These are phyloP conservation scores for Portevinia maculata DNA, from an alignment of 2,888 invertebrate species.

Conservation along the genomic window DNA sequence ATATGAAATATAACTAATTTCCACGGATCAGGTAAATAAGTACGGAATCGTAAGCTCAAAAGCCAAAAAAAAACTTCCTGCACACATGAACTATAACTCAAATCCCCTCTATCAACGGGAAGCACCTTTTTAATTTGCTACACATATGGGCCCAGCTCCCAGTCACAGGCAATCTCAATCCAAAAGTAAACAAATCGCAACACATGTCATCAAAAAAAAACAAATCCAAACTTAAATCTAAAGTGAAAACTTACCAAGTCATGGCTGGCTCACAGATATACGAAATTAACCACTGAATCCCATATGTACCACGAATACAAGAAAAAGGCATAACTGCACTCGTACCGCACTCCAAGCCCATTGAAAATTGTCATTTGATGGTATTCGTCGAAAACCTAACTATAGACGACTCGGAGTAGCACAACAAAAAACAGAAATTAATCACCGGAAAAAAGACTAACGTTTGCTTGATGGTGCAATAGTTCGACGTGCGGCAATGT, in stretches of 20 bases:
- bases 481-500: conserved; percentile 52
- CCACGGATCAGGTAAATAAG: not conserved
- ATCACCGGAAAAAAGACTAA: conserved; percentile 31
- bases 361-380: conserved; percentile 6
- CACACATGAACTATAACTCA: not conserved
- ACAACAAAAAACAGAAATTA: conserved; percentile 37
- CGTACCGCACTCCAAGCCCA: not conserved
- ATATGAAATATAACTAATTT: no score
- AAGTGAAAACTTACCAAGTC: conserved; percentile 27
- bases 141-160: not conserved
- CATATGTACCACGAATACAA: not conserved
- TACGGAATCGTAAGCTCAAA: not conserved
- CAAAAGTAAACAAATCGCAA: conserved; percentile 13
- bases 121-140: not conserved
- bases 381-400: conserved; percentile 13
- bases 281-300: not conserved
- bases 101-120: not conserved
- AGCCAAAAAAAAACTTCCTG: not conserved
- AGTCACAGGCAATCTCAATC: conserved; percentile 1
- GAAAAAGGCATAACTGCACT: not conserved
- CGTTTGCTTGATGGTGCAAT: conserved; percentile 44
- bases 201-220: conserved; percentile 1
- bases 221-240: not conserved
- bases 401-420: conserved; percentile 16
- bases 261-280: not conserved